Percentiles rank a stretch among this genome's conserved stretches.
Evolutionary conservation across 1,140 invertebrate species (phyloP).

Genomic region (Pygmarrhopalites habei): DNA sequence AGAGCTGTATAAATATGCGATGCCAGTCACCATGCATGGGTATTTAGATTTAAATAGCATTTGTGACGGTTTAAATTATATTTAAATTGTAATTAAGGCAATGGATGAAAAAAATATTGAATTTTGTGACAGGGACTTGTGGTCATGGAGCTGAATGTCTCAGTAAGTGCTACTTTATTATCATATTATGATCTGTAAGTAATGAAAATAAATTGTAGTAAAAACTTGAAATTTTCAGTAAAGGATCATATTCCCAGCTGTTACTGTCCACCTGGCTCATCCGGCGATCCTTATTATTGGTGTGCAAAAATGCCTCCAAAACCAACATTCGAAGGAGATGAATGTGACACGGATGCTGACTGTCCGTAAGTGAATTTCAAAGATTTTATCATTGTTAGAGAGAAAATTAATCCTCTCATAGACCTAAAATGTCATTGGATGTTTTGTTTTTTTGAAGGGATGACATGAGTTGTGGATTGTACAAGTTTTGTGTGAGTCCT

Average conservation of each 20-base stretch:
- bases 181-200: not conserved
- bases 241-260: slow-evolving; percentile 37
- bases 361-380: no score
- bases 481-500: slow-evolving; percentile 36
- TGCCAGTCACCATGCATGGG: slow-evolving; percentile 63
- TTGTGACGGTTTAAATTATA: no score
- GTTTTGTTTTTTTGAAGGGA: no score
- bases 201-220: not conserved
- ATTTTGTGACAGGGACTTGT: no score
- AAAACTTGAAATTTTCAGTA: slow-evolving; percentile 23
- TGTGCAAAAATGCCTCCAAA: slow-evolving; percentile 35
- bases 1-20: slow-evolving; percentile 70
- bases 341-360: slow-evolving; percentile 36
- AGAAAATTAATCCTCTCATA: no score
- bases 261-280: slow-evolving; percentile 33
- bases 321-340: slow-evolving; percentile 35
- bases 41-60: no score
- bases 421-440: no score
- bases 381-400: no score
- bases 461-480: slow-evolving; percentile 38
- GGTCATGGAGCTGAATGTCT: slow-evolving; percentile 38
- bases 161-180: no score
- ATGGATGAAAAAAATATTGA: no score
- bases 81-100: no score
- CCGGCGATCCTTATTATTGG: slow-evolving; percentile 38